Percentiles rank a stretch among this genome's conserved stretches.
Conservation (phyloP, 2,888 invertebrate genomes). For the Catocala sponsa region DNA sequence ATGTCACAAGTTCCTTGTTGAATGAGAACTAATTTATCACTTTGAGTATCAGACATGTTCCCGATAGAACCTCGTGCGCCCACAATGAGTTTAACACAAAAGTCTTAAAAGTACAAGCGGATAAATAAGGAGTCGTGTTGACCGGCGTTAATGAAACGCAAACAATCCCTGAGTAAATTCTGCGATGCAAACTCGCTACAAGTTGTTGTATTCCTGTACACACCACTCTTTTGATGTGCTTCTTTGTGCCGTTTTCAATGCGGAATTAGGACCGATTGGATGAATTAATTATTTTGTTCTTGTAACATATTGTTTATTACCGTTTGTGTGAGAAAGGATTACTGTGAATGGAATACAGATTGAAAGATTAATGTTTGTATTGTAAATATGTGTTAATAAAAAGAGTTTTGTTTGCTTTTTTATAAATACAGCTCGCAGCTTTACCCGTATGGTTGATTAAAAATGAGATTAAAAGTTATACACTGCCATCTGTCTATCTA, state of each 20-base stretch:
- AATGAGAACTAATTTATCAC: no score
- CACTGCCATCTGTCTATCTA: no score
- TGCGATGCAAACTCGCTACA: slow-evolving; percentile 64
- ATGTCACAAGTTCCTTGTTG: no score
- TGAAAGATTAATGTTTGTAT: neutral
- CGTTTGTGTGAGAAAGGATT: slow-evolving; percentile 1
- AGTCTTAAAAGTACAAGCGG: slow-evolving; percentile 61
- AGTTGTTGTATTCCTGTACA: slow-evolving; percentile 46
- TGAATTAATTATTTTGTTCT: slow-evolving; percentile 37
- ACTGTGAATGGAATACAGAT: neutral
- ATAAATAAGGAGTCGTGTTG: slow-evolving; percentile 78
- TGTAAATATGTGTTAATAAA: slow-evolving; percentile 1
- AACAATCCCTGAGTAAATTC: slow-evolving; percentile 72
- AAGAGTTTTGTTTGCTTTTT: neutral
- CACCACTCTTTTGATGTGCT: slow-evolving; percentile 38
- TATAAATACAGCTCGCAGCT: no score
- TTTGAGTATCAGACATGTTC: no score
- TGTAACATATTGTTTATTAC: slow-evolving; percentile 3
- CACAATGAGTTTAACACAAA: slow-evolving; percentile 54
- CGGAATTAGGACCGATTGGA: slow-evolving; percentile 34
- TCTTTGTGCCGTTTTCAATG: slow-evolving; percentile 37
- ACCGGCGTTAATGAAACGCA: slow-evolving; percentile 79
- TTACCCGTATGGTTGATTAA: no score
- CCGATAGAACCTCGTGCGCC: slow-evolving; percentile 23
- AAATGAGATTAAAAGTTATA: no score